phyloP scores from a whole-genome alignment of 2,888 invertebrate species.

The Zaprionus bogoriensis region DNA sequence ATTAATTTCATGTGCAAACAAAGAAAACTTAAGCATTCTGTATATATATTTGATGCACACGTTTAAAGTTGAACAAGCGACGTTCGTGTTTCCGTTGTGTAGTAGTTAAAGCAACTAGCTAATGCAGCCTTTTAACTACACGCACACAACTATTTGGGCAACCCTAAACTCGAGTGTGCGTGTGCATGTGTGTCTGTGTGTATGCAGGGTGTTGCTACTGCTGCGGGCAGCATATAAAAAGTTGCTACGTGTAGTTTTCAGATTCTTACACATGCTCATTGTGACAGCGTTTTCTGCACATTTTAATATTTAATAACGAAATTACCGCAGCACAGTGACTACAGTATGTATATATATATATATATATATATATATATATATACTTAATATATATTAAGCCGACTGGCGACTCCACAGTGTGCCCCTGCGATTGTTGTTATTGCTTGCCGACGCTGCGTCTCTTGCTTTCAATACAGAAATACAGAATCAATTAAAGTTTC shows the following conservation, averaged over 20 bases:
- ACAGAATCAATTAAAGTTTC: conserved; percentile 47
- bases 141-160: conserved; percentile 40
- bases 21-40: conserved; percentile 18
- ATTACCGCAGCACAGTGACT: too few relatives aligned
- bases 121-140: conserved; percentile 11
- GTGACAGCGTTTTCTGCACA: conserved; percentile 13
- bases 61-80: not conserved
- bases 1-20: conserved; percentile 32
- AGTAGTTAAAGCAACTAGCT: not conserved
- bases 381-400: too few relatives aligned
- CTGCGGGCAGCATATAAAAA: conserved; percentile 46
- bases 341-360: too few relatives aligned
- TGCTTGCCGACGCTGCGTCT: not conserved
- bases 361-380: too few relatives aligned
- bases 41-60: not conserved
- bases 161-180: conserved; percentile 51
- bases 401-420: conserved; percentile 46
- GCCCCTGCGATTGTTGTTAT: conserved; percentile 15
- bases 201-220: conserved; percentile 72
- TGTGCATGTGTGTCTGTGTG: conserved; percentile 42
- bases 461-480: conserved; percentile 18
- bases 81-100: conserved; percentile 2
- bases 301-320: conserved; percentile 19
- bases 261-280: conserved; percentile 39
- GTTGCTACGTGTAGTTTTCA: conserved; percentile 76